Percentiles rank a stretch among this genome's conserved stretches.
Evolutionary conservation across 1,140 invertebrate species (phyloP).

Genomic region (Acyrthosiphon pisum): DNA sequence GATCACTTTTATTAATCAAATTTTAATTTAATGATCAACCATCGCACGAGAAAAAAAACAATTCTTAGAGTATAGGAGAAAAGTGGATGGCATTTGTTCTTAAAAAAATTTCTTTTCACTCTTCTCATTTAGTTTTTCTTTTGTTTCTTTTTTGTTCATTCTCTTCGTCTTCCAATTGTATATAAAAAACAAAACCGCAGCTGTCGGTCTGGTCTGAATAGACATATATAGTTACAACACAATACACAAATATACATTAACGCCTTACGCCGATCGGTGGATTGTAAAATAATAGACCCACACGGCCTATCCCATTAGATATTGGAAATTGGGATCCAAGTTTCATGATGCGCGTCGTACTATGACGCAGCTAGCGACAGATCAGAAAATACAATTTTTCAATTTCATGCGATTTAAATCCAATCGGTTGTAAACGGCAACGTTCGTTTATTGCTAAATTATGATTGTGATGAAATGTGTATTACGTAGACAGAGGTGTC

Average conservation of each 20-base stretch:
- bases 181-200: neutral
- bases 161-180: neutral
- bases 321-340: no score
- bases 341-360: neutral
- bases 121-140: neutral
- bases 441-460: neutral
- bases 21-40: neutral
- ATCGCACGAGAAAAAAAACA: neutral
- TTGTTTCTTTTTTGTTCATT: neutral
- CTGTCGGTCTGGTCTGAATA: neutral
- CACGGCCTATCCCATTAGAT: no score
- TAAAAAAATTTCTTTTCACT: neutral
- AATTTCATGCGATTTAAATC: neutral
- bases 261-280: fast-evolving
- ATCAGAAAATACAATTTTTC: neutral
- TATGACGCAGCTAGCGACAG: neutral
- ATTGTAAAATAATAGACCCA: neutral
- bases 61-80: neutral
- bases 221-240: neutral
- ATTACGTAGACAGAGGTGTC: neutral
- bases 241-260: neutral
- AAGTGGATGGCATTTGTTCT: neutral
- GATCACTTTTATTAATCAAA: neutral
- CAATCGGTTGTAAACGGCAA: neutral
- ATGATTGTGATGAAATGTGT: neutral